Percentiles rank a stretch among this genome's conserved stretches.
phyloP scores from a whole-genome alignment of 2,888 invertebrate genomes.

The Minunthozetes semirufus region DNA sequence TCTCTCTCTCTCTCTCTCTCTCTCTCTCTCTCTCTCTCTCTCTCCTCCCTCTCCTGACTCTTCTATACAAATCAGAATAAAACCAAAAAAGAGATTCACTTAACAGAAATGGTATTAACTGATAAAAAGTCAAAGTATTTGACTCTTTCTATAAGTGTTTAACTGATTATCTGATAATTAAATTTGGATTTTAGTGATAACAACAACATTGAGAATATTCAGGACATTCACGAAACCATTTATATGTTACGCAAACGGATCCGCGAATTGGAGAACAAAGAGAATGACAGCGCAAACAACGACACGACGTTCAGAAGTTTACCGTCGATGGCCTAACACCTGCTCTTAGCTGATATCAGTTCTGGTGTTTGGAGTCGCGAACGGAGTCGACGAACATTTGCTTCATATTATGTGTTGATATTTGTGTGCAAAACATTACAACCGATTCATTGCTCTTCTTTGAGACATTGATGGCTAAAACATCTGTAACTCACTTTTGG shows the following conservation, averaged over 20 bases:
- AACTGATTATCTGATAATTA: background rate
- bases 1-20: constrained; percentile 1
- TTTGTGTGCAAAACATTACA: constrained; percentile 20
- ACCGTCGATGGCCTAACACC: constrained; percentile 21
- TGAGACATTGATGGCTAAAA: constrained; percentile 28
- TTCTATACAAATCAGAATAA: no score
- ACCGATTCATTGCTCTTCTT: constrained; percentile 19
- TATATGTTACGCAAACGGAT: constrained; percentile 17
- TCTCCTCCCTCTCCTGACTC: background rate
- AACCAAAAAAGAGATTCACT: no score
- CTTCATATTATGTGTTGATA: constrained; percentile 9
- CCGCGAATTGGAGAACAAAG: constrained; percentile 18
- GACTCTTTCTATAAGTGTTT: background rate
- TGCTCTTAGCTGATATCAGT: background rate
- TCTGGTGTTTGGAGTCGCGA: background rate
- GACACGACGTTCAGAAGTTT: background rate
- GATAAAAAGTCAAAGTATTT: background rate
- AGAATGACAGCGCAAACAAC: constrained; percentile 21
- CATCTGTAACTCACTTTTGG: constrained; percentile 27
- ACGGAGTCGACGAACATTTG: constrained; percentile 3
- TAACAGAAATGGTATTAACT: no score
- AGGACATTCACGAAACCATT: constrained; percentile 15
- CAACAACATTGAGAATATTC: background rate
- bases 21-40: constrained; percentile 21
- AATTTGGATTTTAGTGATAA: background rate